phyloP scores from a whole-genome alignment of 2,113 vertebrate species.

The Spea bombifrons region DNA sequence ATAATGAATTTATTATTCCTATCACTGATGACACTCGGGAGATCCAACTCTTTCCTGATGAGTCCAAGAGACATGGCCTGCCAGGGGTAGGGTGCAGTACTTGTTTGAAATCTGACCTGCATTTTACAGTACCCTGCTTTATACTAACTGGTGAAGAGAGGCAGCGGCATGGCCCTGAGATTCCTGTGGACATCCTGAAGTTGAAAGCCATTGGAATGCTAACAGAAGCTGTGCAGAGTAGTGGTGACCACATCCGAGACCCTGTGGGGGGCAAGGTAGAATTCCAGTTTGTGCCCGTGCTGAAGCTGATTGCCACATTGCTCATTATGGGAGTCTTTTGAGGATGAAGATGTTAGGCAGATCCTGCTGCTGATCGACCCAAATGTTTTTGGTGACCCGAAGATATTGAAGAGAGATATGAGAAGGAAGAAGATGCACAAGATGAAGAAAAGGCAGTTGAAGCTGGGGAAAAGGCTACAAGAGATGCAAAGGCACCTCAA shows the following conservation, averaged over 20 bases:
- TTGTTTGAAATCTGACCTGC: constrained; percentile 84
- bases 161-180: constrained; percentile 84
- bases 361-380: constrained; percentile 91
- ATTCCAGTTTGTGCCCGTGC: constrained; percentile 93
- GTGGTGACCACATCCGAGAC: constrained; percentile 89
- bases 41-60: constrained; percentile 81
- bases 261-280: constrained; percentile 89
- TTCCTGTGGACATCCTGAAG: constrained; percentile 84
- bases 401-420: constrained; percentile 60
- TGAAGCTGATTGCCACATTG: constrained; percentile 87
- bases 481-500: constrained; percentile 71
- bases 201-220: constrained; percentile 87
- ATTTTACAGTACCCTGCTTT: constrained; percentile 84
- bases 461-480: constrained; percentile 85
- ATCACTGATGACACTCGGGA: constrained; percentile 86
- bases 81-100: constrained; percentile 93
- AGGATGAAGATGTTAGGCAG: constrained; percentile 82
- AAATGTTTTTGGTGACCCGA: constrained; percentile 81
- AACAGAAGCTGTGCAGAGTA: constrained; percentile 86
- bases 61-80: constrained; percentile 80
- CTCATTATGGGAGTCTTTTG: constrained; percentile 88
- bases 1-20: constrained; percentile 95
- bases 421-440: constrained; percentile 79
- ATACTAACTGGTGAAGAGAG: constrained; percentile 75
- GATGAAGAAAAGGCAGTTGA: constrained; percentile 91